Conservation (phyloP, 2,797 vertebrate species). For the Loris lydekkerianus region DNA sequence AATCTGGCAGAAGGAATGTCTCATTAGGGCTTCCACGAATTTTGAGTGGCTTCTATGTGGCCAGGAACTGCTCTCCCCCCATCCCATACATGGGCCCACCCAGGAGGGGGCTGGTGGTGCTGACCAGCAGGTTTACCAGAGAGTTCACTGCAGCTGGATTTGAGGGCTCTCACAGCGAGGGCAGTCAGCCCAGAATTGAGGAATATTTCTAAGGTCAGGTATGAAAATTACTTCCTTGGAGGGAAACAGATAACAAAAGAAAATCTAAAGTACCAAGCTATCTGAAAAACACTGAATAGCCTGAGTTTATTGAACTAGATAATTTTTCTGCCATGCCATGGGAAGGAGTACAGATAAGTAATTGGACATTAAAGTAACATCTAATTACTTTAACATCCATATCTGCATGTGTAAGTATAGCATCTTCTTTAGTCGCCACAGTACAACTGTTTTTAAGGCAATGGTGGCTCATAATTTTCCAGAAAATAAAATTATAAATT, state of each 20-base stretch:
- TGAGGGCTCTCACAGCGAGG: background rate
- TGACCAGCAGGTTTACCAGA: background rate
- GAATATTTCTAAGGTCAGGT: background rate
- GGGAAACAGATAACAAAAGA: background rate
- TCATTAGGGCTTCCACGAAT: background rate
- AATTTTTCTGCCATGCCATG: background rate
- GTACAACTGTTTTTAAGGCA: background rate
- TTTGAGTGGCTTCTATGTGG: background rate
- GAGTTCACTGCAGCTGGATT: background rate
- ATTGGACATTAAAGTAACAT: background rate
- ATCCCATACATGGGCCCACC: accelerated
- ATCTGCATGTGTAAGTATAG: background rate
- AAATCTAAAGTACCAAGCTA: background rate
- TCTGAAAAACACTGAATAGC: background rate
- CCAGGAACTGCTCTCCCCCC: background rate
- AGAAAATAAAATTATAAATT: background rate
- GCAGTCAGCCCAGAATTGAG: background rate
- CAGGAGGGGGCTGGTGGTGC: accelerated
- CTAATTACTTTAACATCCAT: no score
- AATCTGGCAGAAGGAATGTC: background rate
- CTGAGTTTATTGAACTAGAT: background rate
- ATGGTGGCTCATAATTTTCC: background rate
- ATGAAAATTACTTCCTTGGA: background rate
- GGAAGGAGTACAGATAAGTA: background rate
- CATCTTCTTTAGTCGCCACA: background rate